phyloP scores from a whole-genome alignment of 2,797 vertebrate species.

The Neosalanx taihuensis region DNA sequence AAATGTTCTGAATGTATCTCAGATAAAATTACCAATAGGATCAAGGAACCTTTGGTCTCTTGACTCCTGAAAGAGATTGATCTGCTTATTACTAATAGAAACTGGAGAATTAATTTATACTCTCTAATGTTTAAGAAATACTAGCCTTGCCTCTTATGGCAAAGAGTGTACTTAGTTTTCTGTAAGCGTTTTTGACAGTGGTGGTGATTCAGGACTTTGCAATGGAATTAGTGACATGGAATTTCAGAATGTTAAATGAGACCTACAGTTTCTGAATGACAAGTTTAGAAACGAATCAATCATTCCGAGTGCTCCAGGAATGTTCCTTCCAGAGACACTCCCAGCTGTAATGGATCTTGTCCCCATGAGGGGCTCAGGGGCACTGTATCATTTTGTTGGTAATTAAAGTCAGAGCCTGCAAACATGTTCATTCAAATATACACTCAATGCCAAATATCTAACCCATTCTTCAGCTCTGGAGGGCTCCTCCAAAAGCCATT shows the following conservation, averaged over 20 bases:
- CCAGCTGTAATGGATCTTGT: not conserved
- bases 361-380: not conserved
- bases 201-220: too few species aligned
- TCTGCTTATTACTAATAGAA: slow-evolving; percentile 50
- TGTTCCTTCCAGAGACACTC: not conserved
- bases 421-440: slow-evolving; percentile 7
- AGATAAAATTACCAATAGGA: slow-evolving; percentile 53
- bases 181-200: too few species aligned
- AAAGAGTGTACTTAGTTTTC: not conserved
- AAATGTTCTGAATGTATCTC: slow-evolving; percentile 50
- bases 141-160: slow-evolving; percentile 17
- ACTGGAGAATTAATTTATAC: slow-evolving; percentile 42
- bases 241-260: not conserved
- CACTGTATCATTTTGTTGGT: slow-evolving; percentile 2
- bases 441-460: slow-evolving; percentile 11
- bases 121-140: slow-evolving; percentile 34
- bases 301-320: slow-evolving; percentile 4
- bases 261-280: not conserved
- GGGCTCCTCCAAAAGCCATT: slow-evolving; percentile 5
- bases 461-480: slow-evolving; percentile 3
- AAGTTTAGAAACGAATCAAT: slow-evolving; percentile 7
- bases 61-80: slow-evolving; percentile 69
- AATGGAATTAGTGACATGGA: not conserved
- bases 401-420: not conserved
- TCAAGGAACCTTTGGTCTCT: slow-evolving; percentile 60